Evolutionary conservation across 2,797 vertebrate species (phyloP), one percentile per base, ranked within the genome.

Genomic region (Merluccius polli): DNA sequence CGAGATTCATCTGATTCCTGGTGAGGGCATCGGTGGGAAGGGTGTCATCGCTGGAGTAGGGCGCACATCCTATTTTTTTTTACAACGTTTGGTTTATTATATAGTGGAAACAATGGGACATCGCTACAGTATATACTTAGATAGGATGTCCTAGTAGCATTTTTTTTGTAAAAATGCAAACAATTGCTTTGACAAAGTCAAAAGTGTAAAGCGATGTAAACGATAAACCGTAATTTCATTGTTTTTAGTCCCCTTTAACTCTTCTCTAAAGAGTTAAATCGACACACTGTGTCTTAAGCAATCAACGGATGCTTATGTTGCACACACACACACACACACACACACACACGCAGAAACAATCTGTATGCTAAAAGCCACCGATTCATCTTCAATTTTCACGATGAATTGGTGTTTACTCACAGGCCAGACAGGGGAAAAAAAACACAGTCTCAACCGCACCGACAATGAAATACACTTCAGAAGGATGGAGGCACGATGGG

Each of bases 1-100:
- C 82, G 92, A 91, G 89, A 93, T 88, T 91, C 85, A 93, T 93
- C 90, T 87, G 86, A 91, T 90, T 83, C 10, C 74, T 15, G 71
- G 76, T 68, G 27, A 79, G 29, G 69, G 73, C 65, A 68, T 29
- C 65, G 24, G 27, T 4, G 29, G 63, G 63, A 48, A 18, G 44
- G 38, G 44, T 21, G 33, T 35, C 33, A 16, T 21, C 44, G 3
- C 6, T 59, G 21, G 52, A 59, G 52, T 59, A 59, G n/a, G 52
- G 44, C 4, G 18, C 44, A 48, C 44, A 59, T 59, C 52, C 52
- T 8, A 35, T 52, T 18, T 21, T 52, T 52, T 3, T 18, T 52
- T 48, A 48, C 21, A 8, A 59, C 10, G 52, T 59, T 35, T n/a
- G 16, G 44, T 59, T 59, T 59, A 59, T 59, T 10, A 59, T 59